Evolutionary conservation across 2,888 invertebrate genomes (phyloP).

Genomic region (Andrena dorsata): DNA sequence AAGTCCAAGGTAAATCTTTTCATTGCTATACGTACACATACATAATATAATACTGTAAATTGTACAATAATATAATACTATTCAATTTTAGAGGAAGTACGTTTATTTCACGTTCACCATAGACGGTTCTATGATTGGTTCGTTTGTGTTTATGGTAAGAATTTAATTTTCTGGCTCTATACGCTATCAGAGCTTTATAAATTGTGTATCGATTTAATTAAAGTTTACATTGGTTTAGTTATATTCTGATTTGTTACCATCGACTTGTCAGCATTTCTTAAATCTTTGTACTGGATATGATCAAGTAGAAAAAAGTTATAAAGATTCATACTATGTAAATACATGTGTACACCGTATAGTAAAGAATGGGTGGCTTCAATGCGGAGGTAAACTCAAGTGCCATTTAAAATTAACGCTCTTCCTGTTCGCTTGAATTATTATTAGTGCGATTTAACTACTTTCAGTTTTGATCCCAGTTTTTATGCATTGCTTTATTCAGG

Average conservation of each 20-base stretch:
- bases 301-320: conserved; percentile 42
- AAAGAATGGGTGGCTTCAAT: conserved; percentile 90
- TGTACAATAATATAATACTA: neutral
- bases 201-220: conserved; percentile 16
- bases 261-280: conserved; percentile 87
- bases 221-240: conserved; percentile 83
- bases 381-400: conserved; percentile 85
- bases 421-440: neutral
- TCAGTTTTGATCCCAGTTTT: neutral
- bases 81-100: conserved; percentile 86
- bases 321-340: conserved; percentile 77
- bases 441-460: neutral
- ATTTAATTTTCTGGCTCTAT: conserved; percentile 23
- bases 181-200: conserved; percentile 6
- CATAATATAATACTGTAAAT: conserved; percentile 1
- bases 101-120: conserved; percentile 87
- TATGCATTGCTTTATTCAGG: conserved; percentile 21
- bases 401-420: neutral
- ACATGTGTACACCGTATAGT: conserved; percentile 86
- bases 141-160: conserved; percentile 87
- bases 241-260: conserved; percentile 87
- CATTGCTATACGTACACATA: neutral
- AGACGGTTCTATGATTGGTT: conserved; percentile 85
- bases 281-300: conserved; percentile 86
- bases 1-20: conserved; percentile 84